These are phyloP conservation scores for Tipula vernalis DNA, from an alignment of 2,888 invertebrate species.

Conservation along the genomic window DNA sequence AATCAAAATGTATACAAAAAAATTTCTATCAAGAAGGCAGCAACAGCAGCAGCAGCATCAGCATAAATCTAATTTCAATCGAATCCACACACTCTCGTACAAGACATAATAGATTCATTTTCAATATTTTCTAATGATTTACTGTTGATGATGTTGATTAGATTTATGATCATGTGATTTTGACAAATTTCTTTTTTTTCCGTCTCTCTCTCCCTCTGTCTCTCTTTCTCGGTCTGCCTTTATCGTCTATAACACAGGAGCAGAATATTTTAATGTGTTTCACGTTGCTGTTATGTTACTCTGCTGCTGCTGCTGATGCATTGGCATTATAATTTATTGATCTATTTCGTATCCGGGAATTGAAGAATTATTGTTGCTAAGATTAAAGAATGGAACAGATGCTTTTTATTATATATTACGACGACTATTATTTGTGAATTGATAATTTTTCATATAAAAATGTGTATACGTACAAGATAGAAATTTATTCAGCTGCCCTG, in stretches of 20 bases:
- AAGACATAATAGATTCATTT: neutral
- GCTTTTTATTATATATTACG: neutral
- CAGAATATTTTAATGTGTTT: neutral
- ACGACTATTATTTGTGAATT: neutral
- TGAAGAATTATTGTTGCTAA: neutral
- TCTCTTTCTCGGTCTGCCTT: no score
- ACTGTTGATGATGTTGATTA: neutral
- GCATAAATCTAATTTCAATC: neutral
- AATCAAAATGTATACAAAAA: neutral
- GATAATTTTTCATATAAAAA: neutral
- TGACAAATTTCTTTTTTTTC: neutral
- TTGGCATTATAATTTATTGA: neutral
- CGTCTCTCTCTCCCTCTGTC: neutral
- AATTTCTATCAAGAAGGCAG: neutral
- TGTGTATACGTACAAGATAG: neutral
- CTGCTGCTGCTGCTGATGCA: neutral
- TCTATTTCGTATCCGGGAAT: neutral
- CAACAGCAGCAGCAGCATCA: neutral
- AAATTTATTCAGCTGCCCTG: neutral
- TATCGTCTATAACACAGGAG: no score
- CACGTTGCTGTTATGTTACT: neutral
- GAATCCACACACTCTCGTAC: neutral
- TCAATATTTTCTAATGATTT: conserved; percentile 4
- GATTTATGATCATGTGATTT: neutral
- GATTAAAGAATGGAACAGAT: neutral